Evolutionary conservation across 2,113 vertebrate genomes (phyloP).

Genomic region (Oryzias celebensis): DNA sequence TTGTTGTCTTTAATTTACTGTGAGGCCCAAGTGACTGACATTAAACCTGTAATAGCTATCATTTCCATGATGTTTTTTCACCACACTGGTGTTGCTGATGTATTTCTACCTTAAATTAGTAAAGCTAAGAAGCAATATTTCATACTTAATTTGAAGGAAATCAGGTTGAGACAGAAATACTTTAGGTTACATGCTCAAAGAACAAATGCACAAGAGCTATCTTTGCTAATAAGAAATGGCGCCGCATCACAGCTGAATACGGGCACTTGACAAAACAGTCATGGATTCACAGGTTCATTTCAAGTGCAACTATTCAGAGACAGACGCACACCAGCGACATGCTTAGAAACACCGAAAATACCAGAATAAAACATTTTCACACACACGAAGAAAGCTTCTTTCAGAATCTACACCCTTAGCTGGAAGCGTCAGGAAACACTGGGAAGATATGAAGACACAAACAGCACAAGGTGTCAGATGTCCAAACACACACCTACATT

Average conservation of each 20-base stretch:
- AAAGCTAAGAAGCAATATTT: too few species aligned
- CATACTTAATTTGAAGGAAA: too few species aligned
- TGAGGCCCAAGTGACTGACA: conserved; percentile 34
- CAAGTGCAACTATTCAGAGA: conserved; percentile 13
- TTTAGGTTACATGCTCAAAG: too few species aligned
- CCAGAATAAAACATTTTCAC: not conserved
- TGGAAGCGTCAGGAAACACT: conserved; percentile 11
- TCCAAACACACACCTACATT: conserved; percentile 23
- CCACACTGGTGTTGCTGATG: conserved; percentile 8
- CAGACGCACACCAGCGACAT: conserved; percentile 8
- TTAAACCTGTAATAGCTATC: conserved; percentile 34
- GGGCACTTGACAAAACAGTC: conserved; percentile 8
- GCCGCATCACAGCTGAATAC: conserved; percentile 11
- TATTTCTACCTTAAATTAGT: conserved; percentile 9
- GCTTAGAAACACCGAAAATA: not conserved
- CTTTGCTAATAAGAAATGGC: not conserved
- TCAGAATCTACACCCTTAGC: too few species aligned
- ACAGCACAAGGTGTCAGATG: conserved; percentile 29
- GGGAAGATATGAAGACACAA: not conserved
- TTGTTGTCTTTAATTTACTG: conserved; percentile 14
- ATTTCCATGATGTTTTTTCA: conserved; percentile 13
- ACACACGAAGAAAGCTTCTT: not conserved
- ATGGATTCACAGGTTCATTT: not conserved
- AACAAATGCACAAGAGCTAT: too few species aligned
- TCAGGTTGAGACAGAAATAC: too few species aligned